A percentile compares a stretch with the other conserved stretches of the same genome.
Conservation (phyloP, 2,888 invertebrate genomes). For the Lymantria dispar region DNA sequence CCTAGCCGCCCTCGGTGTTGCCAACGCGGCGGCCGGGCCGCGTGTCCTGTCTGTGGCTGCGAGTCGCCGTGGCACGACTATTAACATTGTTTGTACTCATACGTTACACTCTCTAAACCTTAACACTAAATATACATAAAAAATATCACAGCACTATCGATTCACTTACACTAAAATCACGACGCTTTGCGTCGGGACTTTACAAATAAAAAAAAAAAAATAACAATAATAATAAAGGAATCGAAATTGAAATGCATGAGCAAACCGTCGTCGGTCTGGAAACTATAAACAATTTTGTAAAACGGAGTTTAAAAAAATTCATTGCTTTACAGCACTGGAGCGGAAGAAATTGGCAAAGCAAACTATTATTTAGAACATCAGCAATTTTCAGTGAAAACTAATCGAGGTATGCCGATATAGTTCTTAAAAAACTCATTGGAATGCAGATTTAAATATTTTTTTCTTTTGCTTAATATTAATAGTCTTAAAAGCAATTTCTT, state of each 20-base stretch:
- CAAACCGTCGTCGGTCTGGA: constrained; percentile 42
- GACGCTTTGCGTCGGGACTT: constrained; percentile 68
- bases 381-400: too few relatives aligned
- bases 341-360: too few relatives aligned
- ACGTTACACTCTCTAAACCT: constrained; percentile 64
- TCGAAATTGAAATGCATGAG: constrained; percentile 71
- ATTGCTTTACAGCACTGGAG: too few relatives aligned
- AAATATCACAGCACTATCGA: constrained; percentile 83
- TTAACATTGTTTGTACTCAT: constrained; percentile 73
- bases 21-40: constrained; percentile 15
- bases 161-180: constrained; percentile 76
- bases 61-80: constrained; percentile 40
- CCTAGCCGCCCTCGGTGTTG: not conserved
- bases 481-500: too few relatives aligned
- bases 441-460: too few relatives aligned
- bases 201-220: constrained; percentile 46
- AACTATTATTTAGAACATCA: too few relatives aligned
- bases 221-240: constrained; percentile 64
- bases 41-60: constrained; percentile 13
- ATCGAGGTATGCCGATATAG: too few relatives aligned
- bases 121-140: constrained; percentile 78
- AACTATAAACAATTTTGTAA: too few relatives aligned
- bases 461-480: too few relatives aligned
- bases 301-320: too few relatives aligned
- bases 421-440: too few relatives aligned